Conservation (phyloP, 2,888 invertebrate species). For the Diarsia brunnea region DNA sequence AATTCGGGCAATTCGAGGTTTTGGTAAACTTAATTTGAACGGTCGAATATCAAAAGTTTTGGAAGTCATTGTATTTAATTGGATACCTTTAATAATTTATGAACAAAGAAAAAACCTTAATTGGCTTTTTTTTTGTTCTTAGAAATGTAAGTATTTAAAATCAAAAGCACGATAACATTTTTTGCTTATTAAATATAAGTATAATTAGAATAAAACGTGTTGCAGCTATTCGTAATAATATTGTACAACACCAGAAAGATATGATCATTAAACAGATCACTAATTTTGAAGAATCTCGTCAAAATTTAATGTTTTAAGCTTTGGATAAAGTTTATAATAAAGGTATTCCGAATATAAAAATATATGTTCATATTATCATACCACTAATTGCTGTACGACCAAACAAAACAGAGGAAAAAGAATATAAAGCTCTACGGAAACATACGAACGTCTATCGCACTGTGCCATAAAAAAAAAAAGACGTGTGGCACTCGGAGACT, state of each 20-base stretch:
- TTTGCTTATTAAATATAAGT: background rate
- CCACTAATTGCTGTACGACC: slow-evolving; percentile 3
- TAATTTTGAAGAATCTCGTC: too few relatives aligned
- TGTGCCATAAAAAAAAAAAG: too few relatives aligned
- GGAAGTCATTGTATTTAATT: background rate
- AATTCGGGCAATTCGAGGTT: slow-evolving; percentile 5
- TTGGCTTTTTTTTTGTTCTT: too few relatives aligned
- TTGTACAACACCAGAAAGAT: background rate
- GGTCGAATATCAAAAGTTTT: background rate
- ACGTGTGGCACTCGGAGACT: too few relatives aligned
- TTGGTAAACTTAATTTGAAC: background rate
- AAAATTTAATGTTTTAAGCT: background rate
- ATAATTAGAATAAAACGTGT: background rate
- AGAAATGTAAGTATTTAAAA: background rate
- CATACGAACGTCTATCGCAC: too few relatives aligned
- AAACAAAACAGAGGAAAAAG: slow-evolving; percentile 11
- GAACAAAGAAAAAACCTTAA: too few relatives aligned
- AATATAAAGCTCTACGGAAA: too few relatives aligned
- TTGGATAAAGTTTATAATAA: background rate
- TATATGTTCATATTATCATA: background rate
- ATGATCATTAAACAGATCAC: background rate
- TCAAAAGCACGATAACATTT: too few relatives aligned
- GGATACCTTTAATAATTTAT: too few relatives aligned
- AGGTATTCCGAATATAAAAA: background rate
- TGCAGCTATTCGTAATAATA: background rate